These are phyloP conservation scores for Gracilinanus agilis DNA, from an alignment of 2,113 vertebrate species.

Conservation along the genomic window DNA sequence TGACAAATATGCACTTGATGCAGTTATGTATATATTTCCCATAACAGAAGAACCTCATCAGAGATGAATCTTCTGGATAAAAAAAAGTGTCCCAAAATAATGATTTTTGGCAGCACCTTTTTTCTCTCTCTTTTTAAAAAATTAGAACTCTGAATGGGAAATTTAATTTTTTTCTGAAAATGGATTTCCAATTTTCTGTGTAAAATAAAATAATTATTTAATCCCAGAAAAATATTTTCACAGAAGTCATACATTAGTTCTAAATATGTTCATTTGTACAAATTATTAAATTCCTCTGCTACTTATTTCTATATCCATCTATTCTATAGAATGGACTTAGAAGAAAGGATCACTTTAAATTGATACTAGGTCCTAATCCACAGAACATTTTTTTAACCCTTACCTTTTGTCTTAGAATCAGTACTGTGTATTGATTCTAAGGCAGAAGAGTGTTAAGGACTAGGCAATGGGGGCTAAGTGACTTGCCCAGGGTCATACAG, in stretches of 20 bases:
- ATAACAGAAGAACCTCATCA: not conserved
- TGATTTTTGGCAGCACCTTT: not conserved
- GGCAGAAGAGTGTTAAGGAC: too few species aligned
- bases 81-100: not conserved
- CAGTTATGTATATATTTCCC: not conserved
- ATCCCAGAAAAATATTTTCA: not conserved
- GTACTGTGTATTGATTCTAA: too few species aligned
- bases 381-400: not conserved
- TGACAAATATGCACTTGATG: not conserved
- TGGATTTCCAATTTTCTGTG: not conserved
- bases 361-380: not conserved
- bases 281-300: not conserved
- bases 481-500: too few species aligned
- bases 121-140: not conserved
- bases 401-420: too few species aligned
- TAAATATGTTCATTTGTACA: not conserved
- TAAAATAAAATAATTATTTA: not conserved
- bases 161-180: not conserved
- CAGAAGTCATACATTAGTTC: not conserved
- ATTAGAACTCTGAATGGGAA: not conserved
- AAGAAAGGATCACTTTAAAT: not conserved
- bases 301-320: not conserved
- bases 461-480: too few species aligned
- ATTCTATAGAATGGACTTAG: not conserved
- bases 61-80: not conserved